Base-by-base conservation (phyloP, 2,797 vertebrate genomes). In the Sebastes vulpes region DNA sequence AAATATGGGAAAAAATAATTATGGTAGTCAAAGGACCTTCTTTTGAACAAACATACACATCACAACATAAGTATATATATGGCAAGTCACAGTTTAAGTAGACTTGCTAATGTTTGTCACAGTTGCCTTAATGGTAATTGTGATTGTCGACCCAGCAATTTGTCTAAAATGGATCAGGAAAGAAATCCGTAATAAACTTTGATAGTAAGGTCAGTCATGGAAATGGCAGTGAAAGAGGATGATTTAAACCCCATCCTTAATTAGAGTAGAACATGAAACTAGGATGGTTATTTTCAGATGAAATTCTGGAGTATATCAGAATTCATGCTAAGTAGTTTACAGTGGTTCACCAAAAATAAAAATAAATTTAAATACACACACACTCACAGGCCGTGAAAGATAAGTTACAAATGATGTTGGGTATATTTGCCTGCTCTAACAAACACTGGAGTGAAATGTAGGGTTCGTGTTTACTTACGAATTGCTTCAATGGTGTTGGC, bases 401-500 rank as follows among this genome's bases (percentile, higher is more conserved):
- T 21, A 1, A 54, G 4, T 26, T 9, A 10, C 16, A 26, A 46
- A 46, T 46, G 0, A n/a, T 2, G 8, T 21, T n/a, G 10, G 18
- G 10, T 65, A 12, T 20, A 50, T 48, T 20, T 25, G 1, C 11
- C 28, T 48, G 9, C 12, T 21, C 29, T 20, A 7, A 21, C 6
- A 23, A 14, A 2, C 16, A 42, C 20, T 70, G 23, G 11, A 26
- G 8, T 50, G 2, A 46, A 54, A 46, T 31, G 3, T 11, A 10
- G 53, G 26, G 1, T 1, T 23, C 2, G 2, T 11, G 48, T 65
- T 61, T 52, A 82, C 87, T 77, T 70, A 87, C 84, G 0, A 48
- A 20, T 3, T 25, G 61, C 7, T 63, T 0, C 0, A 1, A 89
- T 14, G 5, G 76, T 66, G 9, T 1, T 0, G 1, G 10, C 0